Evolutionary conservation across 2,113 vertebrate species (phyloP).

Genomic region (Paradoxurus hermaphroditus): DNA sequence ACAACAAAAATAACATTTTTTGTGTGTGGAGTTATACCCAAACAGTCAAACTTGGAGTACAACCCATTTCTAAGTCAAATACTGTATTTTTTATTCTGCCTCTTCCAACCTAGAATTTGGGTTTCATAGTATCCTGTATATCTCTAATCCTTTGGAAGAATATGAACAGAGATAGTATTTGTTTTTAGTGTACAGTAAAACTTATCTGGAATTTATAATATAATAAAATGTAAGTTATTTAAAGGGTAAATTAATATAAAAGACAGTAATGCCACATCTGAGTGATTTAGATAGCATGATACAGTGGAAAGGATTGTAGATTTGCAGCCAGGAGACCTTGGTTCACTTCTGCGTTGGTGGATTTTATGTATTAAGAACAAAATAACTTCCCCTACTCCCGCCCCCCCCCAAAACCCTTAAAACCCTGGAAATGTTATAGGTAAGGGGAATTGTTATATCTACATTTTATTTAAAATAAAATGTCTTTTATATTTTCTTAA

Average conservation of each 20-base stretch:
- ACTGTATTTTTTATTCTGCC: not conserved
- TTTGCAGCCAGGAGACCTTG: not conserved
- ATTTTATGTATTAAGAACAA: constrained; percentile 16
- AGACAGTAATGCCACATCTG: not conserved
- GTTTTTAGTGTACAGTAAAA: constrained; percentile 9
- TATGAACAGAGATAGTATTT: not conserved
- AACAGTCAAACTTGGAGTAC: not conserved
- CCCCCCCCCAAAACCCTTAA: not conserved
- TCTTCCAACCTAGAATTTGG: not conserved
- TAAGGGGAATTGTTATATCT: not conserved
- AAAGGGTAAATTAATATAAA: not conserved
- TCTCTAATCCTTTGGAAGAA: not conserved
- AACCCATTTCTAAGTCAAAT: not conserved
- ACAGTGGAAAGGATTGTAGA: not conserved
- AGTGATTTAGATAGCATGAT: not conserved
- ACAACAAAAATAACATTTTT: not conserved
- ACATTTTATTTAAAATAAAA: not conserved
- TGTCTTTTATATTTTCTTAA: constrained; percentile 14
- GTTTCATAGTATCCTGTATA: not conserved
- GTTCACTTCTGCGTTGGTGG: not conserved
- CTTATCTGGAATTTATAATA: not conserved
- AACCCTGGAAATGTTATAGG: not conserved
- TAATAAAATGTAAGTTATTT: constrained; percentile 19
- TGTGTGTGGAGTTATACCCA: not conserved
- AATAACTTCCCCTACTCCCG: fast-evolving